phyloP scores from a whole-genome alignment of 1,140 invertebrate genomes.

The Meteorus sp. region DNA sequence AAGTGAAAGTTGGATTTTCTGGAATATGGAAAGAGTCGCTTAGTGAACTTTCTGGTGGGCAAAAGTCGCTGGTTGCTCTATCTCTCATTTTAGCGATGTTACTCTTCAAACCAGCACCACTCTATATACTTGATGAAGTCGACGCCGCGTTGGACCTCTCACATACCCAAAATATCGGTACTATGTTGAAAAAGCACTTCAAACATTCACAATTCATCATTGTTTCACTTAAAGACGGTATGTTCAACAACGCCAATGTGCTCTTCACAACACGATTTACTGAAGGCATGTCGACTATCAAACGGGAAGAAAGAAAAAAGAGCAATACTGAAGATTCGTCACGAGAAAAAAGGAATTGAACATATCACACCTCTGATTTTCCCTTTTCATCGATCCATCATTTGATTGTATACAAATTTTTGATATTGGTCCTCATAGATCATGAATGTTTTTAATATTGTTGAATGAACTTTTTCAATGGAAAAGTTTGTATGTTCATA shows the following conservation, averaged over 20 bases:
- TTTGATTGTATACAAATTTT: background rate
- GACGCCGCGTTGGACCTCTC: conserved; percentile 97
- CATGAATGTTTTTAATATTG: too few species aligned
- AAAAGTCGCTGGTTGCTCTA: conserved; percentile 93
- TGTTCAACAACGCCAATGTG: conserved; percentile 99
- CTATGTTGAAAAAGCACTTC: conserved; percentile 94
- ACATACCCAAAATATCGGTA: conserved; percentile 98
- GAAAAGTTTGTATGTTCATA: too few species aligned
- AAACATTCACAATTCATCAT: conserved; percentile 97
- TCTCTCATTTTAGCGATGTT: conserved; percentile 96
- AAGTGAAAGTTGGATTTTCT: conserved; percentile 93
- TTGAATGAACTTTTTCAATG: too few species aligned
- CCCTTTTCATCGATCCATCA: background rate
- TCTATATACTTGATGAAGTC: conserved; percentile 99
- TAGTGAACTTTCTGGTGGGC: conserved; percentile 94
- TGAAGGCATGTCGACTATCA: conserved; percentile 92
- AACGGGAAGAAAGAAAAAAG: conserved; percentile 61
- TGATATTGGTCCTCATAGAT: too few species aligned
- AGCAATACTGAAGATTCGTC: conserved; percentile 27
- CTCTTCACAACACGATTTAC: conserved; percentile 94
- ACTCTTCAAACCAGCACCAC: conserved; percentile 95
- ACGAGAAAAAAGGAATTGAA: conserved; percentile 10
- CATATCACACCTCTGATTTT: too few species aligned
- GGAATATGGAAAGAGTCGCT: conserved; percentile 95
- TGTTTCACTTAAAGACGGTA: conserved; percentile 98